phyloP scores from a whole-genome alignment of 2,888 invertebrate species.

The Notocelia uddmanniana region DNA sequence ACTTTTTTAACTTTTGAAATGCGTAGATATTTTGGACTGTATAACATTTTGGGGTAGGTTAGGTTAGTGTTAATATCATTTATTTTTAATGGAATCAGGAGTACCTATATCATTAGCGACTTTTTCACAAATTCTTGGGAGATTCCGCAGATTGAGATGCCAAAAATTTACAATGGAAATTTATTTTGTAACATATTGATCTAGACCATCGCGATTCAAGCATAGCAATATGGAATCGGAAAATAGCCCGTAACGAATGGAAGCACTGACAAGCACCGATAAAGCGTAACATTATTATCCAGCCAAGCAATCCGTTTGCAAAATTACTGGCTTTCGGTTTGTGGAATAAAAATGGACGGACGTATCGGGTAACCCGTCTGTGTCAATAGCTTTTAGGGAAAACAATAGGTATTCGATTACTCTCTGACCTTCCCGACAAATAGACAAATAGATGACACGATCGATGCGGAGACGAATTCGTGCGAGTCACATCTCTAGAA shows the following conservation, averaged over 20 bases:
- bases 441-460: constrained; percentile 66
- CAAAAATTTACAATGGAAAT: neutral
- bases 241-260: constrained; percentile 19
- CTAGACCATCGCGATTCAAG: neutral
- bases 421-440: constrained; percentile 67
- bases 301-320: constrained; percentile 31
- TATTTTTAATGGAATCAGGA: too few relatives aligned
- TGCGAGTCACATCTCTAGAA: constrained; percentile 78
- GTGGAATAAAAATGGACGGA: constrained; percentile 46
- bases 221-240: constrained; percentile 14
- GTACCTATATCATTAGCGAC: too few relatives aligned
- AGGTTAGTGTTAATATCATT: too few relatives aligned
- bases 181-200: constrained; percentile 7
- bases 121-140: too few relatives aligned
- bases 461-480: constrained; percentile 76
- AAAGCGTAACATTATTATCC: constrained; percentile 36
- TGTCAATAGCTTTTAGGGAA: constrained; percentile 54
- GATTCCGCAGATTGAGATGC: neutral
- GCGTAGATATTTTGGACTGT: too few relatives aligned
- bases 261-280: constrained; percentile 26
- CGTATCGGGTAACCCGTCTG: constrained; percentile 51
- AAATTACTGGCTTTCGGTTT: constrained; percentile 35
- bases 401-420: constrained; percentile 68
- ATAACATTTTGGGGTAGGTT: too few relatives aligned
- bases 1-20: too few relatives aligned